phyloP scores from a whole-genome alignment of 2,888 invertebrate genomes.

The Coenonympha arcania region DNA sequence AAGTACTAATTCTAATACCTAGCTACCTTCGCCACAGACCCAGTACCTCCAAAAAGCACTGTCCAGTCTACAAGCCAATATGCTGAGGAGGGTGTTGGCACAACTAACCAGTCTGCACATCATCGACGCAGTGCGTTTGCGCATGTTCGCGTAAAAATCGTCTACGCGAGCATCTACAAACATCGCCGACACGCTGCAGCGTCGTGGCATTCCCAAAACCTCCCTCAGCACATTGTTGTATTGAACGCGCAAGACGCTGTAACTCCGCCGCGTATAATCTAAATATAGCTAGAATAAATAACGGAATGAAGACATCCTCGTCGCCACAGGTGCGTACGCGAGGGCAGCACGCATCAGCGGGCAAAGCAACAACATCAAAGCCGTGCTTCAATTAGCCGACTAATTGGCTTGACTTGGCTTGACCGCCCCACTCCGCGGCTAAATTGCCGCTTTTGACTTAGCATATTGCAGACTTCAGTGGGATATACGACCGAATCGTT shows the following conservation, averaged over 20 bases:
- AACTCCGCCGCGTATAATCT: constrained; percentile 8
- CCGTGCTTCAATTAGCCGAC: constrained; percentile 48
- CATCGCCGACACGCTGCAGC: constrained; percentile 18
- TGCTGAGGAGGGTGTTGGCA: not conserved
- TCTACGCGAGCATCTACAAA: constrained; percentile 3
- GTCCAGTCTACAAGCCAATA: too few relatives aligned
- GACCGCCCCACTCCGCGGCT: constrained; percentile 22
- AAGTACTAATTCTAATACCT: too few relatives aligned
- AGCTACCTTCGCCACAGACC: too few relatives aligned
- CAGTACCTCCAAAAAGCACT: too few relatives aligned
- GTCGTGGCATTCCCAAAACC: constrained; percentile 14
- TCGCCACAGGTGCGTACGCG: constrained; percentile 34
- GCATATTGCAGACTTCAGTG: not conserved
- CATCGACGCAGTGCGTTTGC: not conserved
- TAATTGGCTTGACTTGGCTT: constrained; percentile 64
- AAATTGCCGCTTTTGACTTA: constrained; percentile 26
- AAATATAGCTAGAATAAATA: not conserved
- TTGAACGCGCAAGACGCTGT: constrained; percentile 14
- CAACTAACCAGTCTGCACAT: not conserved
- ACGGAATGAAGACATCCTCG: not conserved
- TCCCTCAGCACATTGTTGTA: constrained; percentile 18
- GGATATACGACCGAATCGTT: not conserved
- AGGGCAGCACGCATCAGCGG: constrained; percentile 38
- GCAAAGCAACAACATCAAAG: constrained; percentile 57
- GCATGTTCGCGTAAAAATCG: not conserved